Conservation (phyloP, 2,797 vertebrate species). For the Zalophus californianus region DNA sequence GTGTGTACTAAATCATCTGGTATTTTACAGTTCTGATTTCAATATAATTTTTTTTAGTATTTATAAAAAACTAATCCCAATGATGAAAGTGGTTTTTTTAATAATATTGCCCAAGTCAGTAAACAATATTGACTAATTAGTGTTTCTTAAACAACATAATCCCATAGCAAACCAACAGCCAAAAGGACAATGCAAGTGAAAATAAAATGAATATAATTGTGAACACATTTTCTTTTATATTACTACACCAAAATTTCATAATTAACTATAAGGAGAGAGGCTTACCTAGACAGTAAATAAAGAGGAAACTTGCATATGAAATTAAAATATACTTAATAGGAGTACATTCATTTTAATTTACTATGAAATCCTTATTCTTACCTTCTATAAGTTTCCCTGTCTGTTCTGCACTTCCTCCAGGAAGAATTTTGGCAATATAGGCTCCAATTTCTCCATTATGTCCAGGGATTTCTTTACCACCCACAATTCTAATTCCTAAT, state of each 20-base stretch:
- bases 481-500: constrained; percentile 96
- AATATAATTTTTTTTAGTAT: not conserved
- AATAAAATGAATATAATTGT: constrained; percentile 21
- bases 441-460: constrained; percentile 95
- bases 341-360: constrained; percentile 22
- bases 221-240: not conserved
- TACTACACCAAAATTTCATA: not conserved
- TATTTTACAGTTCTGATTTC: not conserved
- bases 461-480: constrained; percentile 98
- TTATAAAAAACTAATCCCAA: not conserved
- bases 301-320: not conserved
- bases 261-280: not conserved
- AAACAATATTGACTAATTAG: constrained; percentile 17
- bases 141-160: constrained; percentile 3
- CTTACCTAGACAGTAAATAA: not conserved
- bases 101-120: not conserved
- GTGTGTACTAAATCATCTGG: not conserved
- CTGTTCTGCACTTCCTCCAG: constrained; percentile 96
- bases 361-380: constrained; percentile 86
- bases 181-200: constrained; percentile 66
- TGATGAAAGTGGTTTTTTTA: not conserved
- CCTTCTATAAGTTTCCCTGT: constrained; percentile 95
- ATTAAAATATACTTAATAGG: not conserved
- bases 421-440: constrained; percentile 96
- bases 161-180: not conserved